Evolutionary conservation across 2,888 invertebrate species (phyloP), one percentile per base, ranked within the genome.

Genomic region (Drymonia ruficornis): DNA sequence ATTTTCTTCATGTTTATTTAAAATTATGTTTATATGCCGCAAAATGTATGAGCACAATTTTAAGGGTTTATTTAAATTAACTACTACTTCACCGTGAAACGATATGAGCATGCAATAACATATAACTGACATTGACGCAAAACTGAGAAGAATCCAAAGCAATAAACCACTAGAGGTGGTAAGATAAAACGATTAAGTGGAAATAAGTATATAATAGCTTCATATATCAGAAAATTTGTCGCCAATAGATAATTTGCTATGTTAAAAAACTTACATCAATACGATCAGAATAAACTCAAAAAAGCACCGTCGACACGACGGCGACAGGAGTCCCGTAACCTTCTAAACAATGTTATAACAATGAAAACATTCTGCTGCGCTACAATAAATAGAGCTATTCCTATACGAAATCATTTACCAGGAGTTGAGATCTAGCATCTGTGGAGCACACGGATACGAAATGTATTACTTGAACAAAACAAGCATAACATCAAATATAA

Each of bases 101-200:
- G 50, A 50, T 43, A 29, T 28, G 15, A 46, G 44, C 29, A 46
- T 46, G 28, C 15, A 15, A 29, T 6, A 36, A 48, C 28, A 48
- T 19, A 38, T 19, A 23, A 19, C 43, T 43, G 18, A 43, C 43
- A 43, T 43, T 13, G 43, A 43, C 11, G 19, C 18, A 19, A 16
- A 31, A 43, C 23, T 18, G 5, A 43, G 0, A 12, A 43, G 19
- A 40, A 40, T 40, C 38, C 7, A 16, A 40, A 40, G 15, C 40
- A 16, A 40, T 16, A 16, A 16, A 40, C 40, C 16, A 40, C 13
- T 31, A 31, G 31, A 31, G 3, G 31, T 31, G 36, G n/a, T 36
- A n/a, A 13, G 36, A 36, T n/a, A 7, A 4, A n/a, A 36, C 36
- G n/a, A 13, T n/a, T 8, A 16, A 42, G 42, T 42, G 42, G 42